These are phyloP conservation scores for Percopsis omiscomaycus DNA, from an alignment of 2,797 vertebrate genomes.

Conservation along the genomic window DNA sequence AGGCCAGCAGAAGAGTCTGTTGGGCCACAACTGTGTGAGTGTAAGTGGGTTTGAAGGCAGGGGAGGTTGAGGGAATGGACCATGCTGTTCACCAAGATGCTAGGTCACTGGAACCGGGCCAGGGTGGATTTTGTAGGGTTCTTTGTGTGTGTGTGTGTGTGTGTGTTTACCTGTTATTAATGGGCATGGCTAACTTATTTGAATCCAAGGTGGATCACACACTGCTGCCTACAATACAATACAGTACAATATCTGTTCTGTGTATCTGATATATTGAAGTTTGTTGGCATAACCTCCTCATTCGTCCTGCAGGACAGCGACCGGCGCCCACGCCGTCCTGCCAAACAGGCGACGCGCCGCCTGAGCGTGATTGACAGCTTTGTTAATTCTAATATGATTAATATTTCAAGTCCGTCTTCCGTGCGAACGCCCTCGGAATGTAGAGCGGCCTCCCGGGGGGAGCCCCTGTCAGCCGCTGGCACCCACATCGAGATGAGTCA, in stretches of 20 bases:
- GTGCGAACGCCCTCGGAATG: constrained; percentile 55
- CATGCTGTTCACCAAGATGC: constrained; percentile 34
- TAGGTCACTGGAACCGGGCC: constrained; percentile 45
- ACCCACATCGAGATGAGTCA: constrained; percentile 52
- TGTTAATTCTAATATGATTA: constrained; percentile 69
- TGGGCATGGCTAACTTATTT: too few relatives aligned
- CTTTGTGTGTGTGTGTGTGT: constrained; percentile 6
- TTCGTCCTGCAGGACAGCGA: constrained; percentile 26
- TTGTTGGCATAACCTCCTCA: too few relatives aligned
- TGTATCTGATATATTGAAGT: too few relatives aligned
- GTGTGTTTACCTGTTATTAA: background rate
- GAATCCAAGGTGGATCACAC: too few relatives aligned
- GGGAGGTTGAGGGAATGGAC: constrained; percentile 24
- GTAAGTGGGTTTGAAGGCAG: constrained; percentile 36
- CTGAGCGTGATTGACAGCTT: constrained; percentile 66
- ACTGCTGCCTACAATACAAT: too few relatives aligned
- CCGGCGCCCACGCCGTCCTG: constrained; percentile 19
- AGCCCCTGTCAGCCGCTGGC: constrained; percentile 32
- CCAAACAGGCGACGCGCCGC: constrained; percentile 25
- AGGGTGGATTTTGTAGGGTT: constrained; percentile 34
- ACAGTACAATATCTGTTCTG: too few relatives aligned
- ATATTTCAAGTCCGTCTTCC: constrained; percentile 66
- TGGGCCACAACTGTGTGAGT: constrained; percentile 28
- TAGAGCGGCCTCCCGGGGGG: constrained; percentile 54
- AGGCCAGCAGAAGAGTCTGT: constrained; percentile 20